These are phyloP conservation scores for Heliconius erato DNA, from an alignment of 2,888 invertebrate genomes.

Conservation along the genomic window DNA sequence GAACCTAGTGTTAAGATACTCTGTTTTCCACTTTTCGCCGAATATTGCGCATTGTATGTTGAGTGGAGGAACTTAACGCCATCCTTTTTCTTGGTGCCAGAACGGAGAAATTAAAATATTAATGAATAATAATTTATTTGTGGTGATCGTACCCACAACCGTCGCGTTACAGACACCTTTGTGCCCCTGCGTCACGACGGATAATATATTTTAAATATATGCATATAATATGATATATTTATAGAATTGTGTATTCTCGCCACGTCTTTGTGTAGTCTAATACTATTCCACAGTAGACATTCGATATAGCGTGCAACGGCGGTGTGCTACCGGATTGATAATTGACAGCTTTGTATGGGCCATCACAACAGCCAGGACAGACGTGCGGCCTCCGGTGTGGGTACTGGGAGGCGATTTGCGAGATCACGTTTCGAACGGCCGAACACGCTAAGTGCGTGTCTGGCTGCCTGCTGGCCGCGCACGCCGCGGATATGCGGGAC, in stretches of 20 bases:
- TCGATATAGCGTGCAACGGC: constrained; percentile 38
- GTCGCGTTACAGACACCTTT: too few species aligned
- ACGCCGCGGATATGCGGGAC: constrained; percentile 50
- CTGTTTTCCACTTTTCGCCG: too few species aligned
- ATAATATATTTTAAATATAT: background rate
- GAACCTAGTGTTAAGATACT: too few species aligned
- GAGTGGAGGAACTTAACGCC: too few species aligned
- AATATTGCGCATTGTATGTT: too few species aligned
- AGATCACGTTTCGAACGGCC: constrained; percentile 82
- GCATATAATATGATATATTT: background rate
- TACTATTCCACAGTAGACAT: constrained; percentile 23
- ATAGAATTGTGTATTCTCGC: constrained; percentile 15
- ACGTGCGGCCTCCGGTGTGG: constrained; percentile 77
- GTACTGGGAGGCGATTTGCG: constrained; percentile 72
- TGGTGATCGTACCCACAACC: too few species aligned
- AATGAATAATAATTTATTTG: too few species aligned
- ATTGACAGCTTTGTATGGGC: constrained; percentile 74
- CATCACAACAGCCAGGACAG: constrained; percentile 68
- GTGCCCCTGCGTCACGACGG: too few species aligned
- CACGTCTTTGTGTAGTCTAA: background rate
- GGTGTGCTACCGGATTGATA: constrained; percentile 61
- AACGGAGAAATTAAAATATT: too few species aligned
- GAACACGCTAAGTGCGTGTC: constrained; percentile 83
- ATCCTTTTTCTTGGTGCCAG: too few species aligned
- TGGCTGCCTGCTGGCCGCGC: constrained; percentile 55